Percentiles rank a stretch among this genome's conserved stretches.
phyloP scores from a whole-genome alignment of 1,140 invertebrate species.

The Cyphomyrmex costatus region DNA sequence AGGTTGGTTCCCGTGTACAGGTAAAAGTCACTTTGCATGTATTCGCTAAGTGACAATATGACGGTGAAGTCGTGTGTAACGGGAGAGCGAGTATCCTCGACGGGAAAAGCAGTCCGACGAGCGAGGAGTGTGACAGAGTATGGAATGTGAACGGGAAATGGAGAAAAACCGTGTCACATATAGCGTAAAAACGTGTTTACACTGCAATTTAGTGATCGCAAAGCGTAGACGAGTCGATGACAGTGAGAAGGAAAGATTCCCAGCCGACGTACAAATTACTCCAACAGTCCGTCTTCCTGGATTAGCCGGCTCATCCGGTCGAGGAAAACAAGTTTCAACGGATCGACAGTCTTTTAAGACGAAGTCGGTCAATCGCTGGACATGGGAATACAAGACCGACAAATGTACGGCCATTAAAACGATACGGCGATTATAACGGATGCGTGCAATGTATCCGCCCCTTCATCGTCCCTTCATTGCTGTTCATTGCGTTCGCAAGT shows the following conservation, averaged over 20 bases:
- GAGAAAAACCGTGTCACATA: slow-evolving; percentile 23
- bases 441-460: background rate
- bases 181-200: slow-evolving; percentile 15
- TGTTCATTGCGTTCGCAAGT: slow-evolving; percentile 19
- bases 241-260: background rate
- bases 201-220: slow-evolving; percentile 1
- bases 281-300: slow-evolving; percentile 70
- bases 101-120: slow-evolving; percentile 19
- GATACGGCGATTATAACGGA: slow-evolving; percentile 39
- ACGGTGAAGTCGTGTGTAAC: slow-evolving; percentile 33
- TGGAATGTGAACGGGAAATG: slow-evolving; percentile 27
- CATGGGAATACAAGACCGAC: background rate
- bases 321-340: slow-evolving; percentile 71
- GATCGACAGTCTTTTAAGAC: slow-evolving; percentile 66
- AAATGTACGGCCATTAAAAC: slow-evolving; percentile 17
- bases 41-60: slow-evolving; percentile 7
- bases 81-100: slow-evolving; percentile 29
- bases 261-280: slow-evolving; percentile 64
- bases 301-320: slow-evolving; percentile 75
- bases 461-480: slow-evolving; percentile 2
- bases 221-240: slow-evolving; percentile 5
- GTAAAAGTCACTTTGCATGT: slow-evolving; percentile 30
- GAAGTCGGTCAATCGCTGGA: slow-evolving; percentile 7
- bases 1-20: background rate
- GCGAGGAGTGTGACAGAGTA: background rate